phyloP scores from a whole-genome alignment of 2,888 invertebrate species.

The Hemaris fuciformis region DNA sequence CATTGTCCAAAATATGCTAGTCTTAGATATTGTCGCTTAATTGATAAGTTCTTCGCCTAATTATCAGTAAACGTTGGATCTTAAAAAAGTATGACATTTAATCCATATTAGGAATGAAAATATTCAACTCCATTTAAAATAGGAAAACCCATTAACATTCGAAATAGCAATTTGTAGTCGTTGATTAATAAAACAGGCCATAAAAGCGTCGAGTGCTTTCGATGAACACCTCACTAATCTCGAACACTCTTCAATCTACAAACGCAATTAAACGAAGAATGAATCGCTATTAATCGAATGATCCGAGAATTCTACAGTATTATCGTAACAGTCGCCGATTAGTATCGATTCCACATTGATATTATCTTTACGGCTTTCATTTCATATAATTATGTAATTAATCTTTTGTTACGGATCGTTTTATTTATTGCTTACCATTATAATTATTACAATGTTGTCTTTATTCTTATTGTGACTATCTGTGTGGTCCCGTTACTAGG shows the following conservation, averaged over 20 bases:
- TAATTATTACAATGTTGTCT: background rate
- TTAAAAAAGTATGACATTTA: no score
- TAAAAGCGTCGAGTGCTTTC: conserved; percentile 28
- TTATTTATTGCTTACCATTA: background rate
- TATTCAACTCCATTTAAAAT: conserved; percentile 1
- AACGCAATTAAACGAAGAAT: conserved; percentile 24
- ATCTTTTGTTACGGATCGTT: background rate
- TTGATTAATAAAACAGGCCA: conserved; percentile 38
- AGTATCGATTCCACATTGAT: conserved; percentile 3
- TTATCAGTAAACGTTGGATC: no score
- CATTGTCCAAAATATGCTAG: background rate
- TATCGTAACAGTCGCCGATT: conserved; percentile 13
- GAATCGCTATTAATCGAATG: conserved; percentile 20
- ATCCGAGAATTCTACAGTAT: conserved; percentile 19
- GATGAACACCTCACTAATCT: conserved; percentile 17
- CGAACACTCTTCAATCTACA: conserved; percentile 17
- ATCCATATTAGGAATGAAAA: background rate
- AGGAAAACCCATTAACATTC: conserved; percentile 38
- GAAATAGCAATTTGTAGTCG: conserved; percentile 24
- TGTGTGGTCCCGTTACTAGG: background rate
- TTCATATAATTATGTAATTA: background rate
- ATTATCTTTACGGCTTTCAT: conserved; percentile 15
- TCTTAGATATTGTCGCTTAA: no score
- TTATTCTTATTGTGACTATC: background rate
- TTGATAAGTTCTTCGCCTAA: no score